These are phyloP conservation scores for Limonius californicus DNA, from an alignment of 1,140 invertebrate species.

Conservation along the genomic window DNA sequence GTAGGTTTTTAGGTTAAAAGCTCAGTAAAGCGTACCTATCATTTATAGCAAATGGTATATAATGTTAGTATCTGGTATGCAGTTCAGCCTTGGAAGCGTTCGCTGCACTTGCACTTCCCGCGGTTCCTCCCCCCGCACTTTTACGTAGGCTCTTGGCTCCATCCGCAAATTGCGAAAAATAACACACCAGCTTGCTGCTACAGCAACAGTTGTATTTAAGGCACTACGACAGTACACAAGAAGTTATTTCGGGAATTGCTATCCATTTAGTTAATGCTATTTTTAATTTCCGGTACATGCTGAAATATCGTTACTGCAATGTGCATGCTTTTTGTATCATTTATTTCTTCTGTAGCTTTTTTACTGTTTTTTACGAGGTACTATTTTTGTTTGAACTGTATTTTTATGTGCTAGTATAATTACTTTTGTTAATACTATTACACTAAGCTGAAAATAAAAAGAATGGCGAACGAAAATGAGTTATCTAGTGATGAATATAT, in stretches of 20 bases:
- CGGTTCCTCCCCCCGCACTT: constrained; percentile 30
- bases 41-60: constrained; percentile 9
- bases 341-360: no score
- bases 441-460: no score
- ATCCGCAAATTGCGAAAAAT: constrained; percentile 11
- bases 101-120: constrained; percentile 48
- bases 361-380: no score
- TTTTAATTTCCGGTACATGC: constrained; percentile 5
- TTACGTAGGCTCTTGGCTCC: neutral
- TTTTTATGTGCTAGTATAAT: no score
- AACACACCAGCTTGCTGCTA: neutral
- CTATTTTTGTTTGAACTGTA: no score
- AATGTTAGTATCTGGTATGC: constrained; percentile 36
- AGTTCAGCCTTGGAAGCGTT: constrained; percentile 45
- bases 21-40: constrained; percentile 6
- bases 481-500: no score
- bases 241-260: neutral
- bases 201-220: constrained; percentile 6
- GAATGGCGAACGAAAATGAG: no score
- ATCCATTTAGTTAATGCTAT: neutral
- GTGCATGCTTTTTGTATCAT: no score
- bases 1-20: constrained; percentile 27
- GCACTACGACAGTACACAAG: neutral
- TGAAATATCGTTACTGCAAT: no score
- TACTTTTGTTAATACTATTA: no score